Conservation (phyloP, 1,140 invertebrate species). For the Nebria ingens region DNA sequence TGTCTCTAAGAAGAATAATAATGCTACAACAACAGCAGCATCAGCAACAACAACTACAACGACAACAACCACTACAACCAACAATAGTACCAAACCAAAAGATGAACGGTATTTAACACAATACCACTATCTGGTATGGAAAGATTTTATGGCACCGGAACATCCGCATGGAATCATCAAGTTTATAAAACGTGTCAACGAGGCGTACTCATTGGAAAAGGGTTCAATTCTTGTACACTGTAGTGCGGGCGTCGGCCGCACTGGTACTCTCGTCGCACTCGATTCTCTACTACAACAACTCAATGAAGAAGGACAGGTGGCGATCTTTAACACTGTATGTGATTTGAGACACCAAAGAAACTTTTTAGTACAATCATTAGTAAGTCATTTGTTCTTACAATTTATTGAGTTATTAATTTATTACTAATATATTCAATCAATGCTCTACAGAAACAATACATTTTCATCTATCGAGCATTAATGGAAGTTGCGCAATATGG, state of each 20-base stretch:
- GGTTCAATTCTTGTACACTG: conserved; percentile 85
- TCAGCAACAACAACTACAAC: conserved; percentile 36
- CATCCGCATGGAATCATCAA: conserved; percentile 82
- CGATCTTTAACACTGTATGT: conserved; percentile 84
- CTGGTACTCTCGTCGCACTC: conserved; percentile 81
- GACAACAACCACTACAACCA: conserved; percentile 39
- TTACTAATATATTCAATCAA: conserved; percentile 4
- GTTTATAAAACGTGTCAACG: conserved; percentile 82
- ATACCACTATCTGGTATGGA: conserved; percentile 93
- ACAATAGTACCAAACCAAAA: conserved; percentile 38
- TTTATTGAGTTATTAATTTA: neutral
- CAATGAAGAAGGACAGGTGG: conserved; percentile 65
- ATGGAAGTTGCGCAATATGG: conserved; percentile 90
- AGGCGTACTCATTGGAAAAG: conserved; percentile 71
- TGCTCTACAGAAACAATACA: conserved; percentile 89
- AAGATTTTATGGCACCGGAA: conserved; percentile 88
- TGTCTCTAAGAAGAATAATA: conserved; percentile 40
- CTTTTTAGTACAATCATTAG: conserved; percentile 84
- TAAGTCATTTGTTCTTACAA: conserved; percentile 33
- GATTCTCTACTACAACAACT: conserved; percentile 81
- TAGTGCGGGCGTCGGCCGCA: conserved; percentile 84
- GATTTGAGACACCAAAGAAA: conserved; percentile 83
- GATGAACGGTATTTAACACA: conserved; percentile 70
- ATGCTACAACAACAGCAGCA: too few species aligned
- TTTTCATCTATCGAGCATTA: conserved; percentile 91